Evolutionary conservation across 1,140 invertebrate species (phyloP), one percentile per base, ranked within the genome.

Genomic region (Arctopsyche grandis): DNA sequence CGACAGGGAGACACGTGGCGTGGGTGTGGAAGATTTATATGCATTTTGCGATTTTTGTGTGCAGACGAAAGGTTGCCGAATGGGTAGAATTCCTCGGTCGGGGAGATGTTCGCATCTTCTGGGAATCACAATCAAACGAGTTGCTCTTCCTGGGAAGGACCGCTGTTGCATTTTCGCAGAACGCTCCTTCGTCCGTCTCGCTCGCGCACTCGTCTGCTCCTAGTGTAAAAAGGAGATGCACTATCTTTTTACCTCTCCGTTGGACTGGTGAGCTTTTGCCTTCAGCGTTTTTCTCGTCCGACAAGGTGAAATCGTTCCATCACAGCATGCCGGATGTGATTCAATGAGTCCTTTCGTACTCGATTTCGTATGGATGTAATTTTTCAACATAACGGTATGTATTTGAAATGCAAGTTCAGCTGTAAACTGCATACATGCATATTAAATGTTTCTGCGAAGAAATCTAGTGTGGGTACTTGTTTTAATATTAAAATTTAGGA

Each of bases 61-160:
- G 29, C 29, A 38, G 29, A 38, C 29, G 29, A 38, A 38, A 38
- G 29, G n/a, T n/a, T n/a, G n/a, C n/a, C n/a, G n/a, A n/a, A n/a
- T n/a, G n/a, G n/a, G 29, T 38, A 38, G 29, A 38, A 38, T 38
- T 38, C 48, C 21, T 43, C 10, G 63, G 21, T 26, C 29, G 74
- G 46, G 74, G 26, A 76, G 74, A 75, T 58, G 74, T 76, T 19
- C 12, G 52, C 56, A 60, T 63, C 26, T 76, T 76, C 74, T 29
- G 26, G 74, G 74, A 76, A 76, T 76, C 38, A 24, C 52, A 58
- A 63, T 44, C 56, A 43, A 76, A 76, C 74, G 74, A 63, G 74
- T 76, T 76, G 56, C 16, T 43, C 52, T 63, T 76, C 74, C 48
- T 44, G 56, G 29, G 74, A 76, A 76, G 73, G 73, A 56, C 73